phyloP scores from a whole-genome alignment of 2,797 vertebrate genomes.

The Argentina silus region DNA sequence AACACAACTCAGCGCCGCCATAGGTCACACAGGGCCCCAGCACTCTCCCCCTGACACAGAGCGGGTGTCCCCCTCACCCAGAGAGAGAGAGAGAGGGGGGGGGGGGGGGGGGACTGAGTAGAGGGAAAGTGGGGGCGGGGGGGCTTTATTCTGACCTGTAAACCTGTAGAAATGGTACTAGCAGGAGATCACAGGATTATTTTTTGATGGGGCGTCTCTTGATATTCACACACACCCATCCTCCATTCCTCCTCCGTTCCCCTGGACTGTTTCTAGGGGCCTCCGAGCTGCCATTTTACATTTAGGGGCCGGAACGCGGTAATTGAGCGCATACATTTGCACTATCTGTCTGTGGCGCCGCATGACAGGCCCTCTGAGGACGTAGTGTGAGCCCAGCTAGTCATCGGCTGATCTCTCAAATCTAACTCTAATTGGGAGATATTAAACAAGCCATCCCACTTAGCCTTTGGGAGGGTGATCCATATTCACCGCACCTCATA shows the following conservation, averaged over 20 bases:
- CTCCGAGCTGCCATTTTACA: slow-evolving; percentile 56
- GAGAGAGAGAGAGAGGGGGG: not conserved
- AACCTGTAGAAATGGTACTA: slow-evolving; percentile 53
- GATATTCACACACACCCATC: slow-evolving; percentile 44
- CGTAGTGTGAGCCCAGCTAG: slow-evolving; percentile 60
- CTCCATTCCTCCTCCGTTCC: slow-evolving; percentile 23
- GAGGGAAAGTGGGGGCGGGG: not conserved
- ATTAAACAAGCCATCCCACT: slow-evolving; percentile 77
- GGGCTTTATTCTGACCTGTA: slow-evolving; percentile 26
- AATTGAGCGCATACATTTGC: slow-evolving; percentile 59
- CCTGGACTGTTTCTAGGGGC: slow-evolving; percentile 34
- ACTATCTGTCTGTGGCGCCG: slow-evolving; percentile 60
- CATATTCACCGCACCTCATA: slow-evolving; percentile 72
- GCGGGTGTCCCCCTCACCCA: not conserved
- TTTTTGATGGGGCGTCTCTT: slow-evolving; percentile 35
- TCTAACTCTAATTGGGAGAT: slow-evolving; percentile 76
- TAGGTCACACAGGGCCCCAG: slow-evolving; percentile 37
- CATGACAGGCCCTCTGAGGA: slow-evolving; percentile 62
- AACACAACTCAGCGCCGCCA: slow-evolving; percentile 39
- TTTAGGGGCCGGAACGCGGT: slow-evolving; percentile 47
- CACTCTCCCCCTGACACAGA: not conserved
- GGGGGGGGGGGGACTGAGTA: not conserved
- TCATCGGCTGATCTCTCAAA: slow-evolving; percentile 72
- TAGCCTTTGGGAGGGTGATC: slow-evolving; percentile 78
- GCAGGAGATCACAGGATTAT: slow-evolving; percentile 39